A percentile compares a stretch with the other conserved stretches of the same genome.
Evolutionary conservation across 2,888 invertebrate genomes (phyloP).

Genomic region (Parnassius glacialis): DNA sequence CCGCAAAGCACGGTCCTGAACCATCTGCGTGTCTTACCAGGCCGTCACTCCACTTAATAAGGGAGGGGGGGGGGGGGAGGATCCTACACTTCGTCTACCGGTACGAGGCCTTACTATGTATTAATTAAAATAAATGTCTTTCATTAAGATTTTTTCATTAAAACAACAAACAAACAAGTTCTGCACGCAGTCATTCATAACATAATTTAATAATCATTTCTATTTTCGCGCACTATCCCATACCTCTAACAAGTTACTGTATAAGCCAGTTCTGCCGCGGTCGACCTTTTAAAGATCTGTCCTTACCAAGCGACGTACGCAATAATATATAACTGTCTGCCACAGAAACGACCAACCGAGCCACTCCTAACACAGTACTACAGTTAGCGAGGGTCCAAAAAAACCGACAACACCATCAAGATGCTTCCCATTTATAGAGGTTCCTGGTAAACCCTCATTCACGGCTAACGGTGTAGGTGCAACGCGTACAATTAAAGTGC

Average conservation of each 20-base stretch:
- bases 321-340: slow-evolving; percentile 33
- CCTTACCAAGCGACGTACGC: slow-evolving; percentile 29
- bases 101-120: no score
- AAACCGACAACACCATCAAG: slow-evolving; percentile 37
- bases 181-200: background rate
- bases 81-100: no score
- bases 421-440: slow-evolving; percentile 43
- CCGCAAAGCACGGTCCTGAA: no score
- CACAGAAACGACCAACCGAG: slow-evolving; percentile 25
- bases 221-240: background rate
- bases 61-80: no score
- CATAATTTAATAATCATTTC: background rate
- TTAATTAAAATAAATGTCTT: no score
- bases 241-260: background rate
- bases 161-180: no score
- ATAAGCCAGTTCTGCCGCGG: slow-evolving; percentile 1
- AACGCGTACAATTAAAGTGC: slow-evolving; percentile 45
- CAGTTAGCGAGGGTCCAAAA: slow-evolving; percentile 45
- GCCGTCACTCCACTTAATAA: no score
- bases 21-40: no score
- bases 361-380: slow-evolving; percentile 34
- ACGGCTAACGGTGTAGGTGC: slow-evolving; percentile 43
- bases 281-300: slow-evolving; percentile 27
- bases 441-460: slow-evolving; percentile 48
- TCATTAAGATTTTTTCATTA: no score